Evolutionary conservation across 2,888 invertebrate species (phyloP), one percentile per base, ranked within the genome.

Genomic region (Drosophila siamana): DNA sequence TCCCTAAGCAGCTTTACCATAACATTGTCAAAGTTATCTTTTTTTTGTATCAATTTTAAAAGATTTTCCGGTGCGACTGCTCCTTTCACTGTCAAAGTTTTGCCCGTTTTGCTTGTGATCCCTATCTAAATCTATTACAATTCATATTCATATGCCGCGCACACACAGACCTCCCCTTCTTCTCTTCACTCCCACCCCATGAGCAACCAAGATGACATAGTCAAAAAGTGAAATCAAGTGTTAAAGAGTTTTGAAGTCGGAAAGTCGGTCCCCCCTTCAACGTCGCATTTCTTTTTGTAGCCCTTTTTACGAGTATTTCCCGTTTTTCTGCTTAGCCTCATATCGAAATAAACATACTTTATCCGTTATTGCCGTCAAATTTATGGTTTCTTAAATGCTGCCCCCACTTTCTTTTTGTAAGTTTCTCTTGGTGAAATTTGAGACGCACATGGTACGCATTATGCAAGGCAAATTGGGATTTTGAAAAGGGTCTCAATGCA

Each of bases 271-370:
- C 26, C 43, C 40, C 46, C 28, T 16, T 9, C 41, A 9, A 11
- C n/a, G 38, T 46, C 44, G 38, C 44, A 44, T 7, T 16, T 16
- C 13, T 41, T 54, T 64, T 63, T 56, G 68, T 69, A 84, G 70
- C 85, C 82, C 82, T 85, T 87, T 86, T 82, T 78, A 69, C 69
- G 60, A 70, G 59, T 56, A 33, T 44, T 66, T 69, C 55, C 63
- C 65, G 46, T 44, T 66, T 75, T 75, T 67, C 68, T 85, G 81
- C 81, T 88, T 80, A 76, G 86, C 86, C 70, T 86, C 88, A 86
- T 88, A 88, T 80, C 73, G 80, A 78, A 84, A 86, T 88, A 84
- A 88, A 86, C 88, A 88, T 84, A 86, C 88, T 88, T 88, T 82
- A 84, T 86, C 78, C 88, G 84, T 84, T 86, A 80, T 80, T 84